Base-by-base conservation (phyloP, 2,888 invertebrate species). In the Nomada ruficornis region DNA sequence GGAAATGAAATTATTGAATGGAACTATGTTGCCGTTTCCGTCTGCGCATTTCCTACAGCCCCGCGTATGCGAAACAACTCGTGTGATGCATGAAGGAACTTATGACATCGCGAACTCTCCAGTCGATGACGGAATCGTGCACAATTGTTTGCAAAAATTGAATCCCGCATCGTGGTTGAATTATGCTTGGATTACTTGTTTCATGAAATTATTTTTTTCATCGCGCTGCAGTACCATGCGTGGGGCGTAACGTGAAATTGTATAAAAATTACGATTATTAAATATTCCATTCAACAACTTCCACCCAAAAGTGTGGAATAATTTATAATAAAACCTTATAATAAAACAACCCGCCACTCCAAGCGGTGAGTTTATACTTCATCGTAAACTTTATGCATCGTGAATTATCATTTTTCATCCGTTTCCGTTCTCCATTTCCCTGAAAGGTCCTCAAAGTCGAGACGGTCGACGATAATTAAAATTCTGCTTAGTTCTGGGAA, bases 391-490 rank as follows among this genome's bases (percentile, higher is more conserved):
- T 44, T 47, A 20, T 18, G 18, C 20, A 23, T 11, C 9, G 47
- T 67, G 52, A 36, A 62, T 74, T 50, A 55, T 54, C 20, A 23
- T 18, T n/a, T 52, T 2, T 18, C 42, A 3, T 18, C 20, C 13
- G 0, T 11, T 50, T 13, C 29, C 20, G n/a, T 1, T 54, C 18
- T 47, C 64, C 3, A 7, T 5, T 36, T 36, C 36, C 0, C 36
- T 5, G 36, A 36, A 7, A 36, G 5, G 23, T 13, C 54, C 15
- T 47, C 54, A n/a, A 36, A 2, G 54, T 29, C 26, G 9, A 4
- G 23, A 18, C 13, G 10, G 55, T 63, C 42, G 62, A 26, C 62
- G 55, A 68, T 57, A 78, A 68, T 78, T 75, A 50, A 67, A 62
- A 78, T 78, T 68, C 67, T 54, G 18, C 2, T 7, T 13, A 15